Base-by-base conservation (phyloP, 2,888 invertebrate genomes). In the Ophion slaviceki region DNA sequence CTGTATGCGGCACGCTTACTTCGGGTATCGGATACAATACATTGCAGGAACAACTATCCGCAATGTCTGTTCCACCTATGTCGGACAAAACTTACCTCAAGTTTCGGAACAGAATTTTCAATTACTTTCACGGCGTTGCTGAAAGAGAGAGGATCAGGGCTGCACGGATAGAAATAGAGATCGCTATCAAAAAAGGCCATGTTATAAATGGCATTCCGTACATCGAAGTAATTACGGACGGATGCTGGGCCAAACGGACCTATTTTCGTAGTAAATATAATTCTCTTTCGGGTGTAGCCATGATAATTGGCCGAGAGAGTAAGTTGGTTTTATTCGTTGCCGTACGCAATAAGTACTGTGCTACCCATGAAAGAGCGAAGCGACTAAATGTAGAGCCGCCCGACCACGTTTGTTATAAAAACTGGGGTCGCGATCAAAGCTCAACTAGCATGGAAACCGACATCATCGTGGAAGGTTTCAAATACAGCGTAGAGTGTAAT, bases 221-320 rank as follows among this genome's bases (percentile, higher is more conserved):
- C 6, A 87, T 85, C 20, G 17, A 28, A 14, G 85, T 85, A 8
- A 28, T 85, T 2, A 24, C 79, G 0, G 87, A 87, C 66, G 85
- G 79, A 10, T 57, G 64, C 47, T 87, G 82, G 47, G 47, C 14
- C 11, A 14, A 47, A 47, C 47, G 47, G 47, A 8, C 47, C 2
- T 47, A 28, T 64, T 7, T 11, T 14, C 2, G 32, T 11, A 11
- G 53, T 3, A 53, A 53, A 14, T 53, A 53, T 14, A 11, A 53
- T 53, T 11, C 53, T 14, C 11, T 53, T 24, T 61, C 61, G 10
- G 61, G 61, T 61, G 61, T 20, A 61, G 61, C 61, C 61, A 61
- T 61, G 61, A 61, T 61, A 1, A 20, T 61, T 20, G 20, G 61
- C 4, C 2, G 24, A 6, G 61, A 61, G 10, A 61, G 20, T 24